Evolutionary conservation across 2,888 invertebrate species (phyloP), one percentile per base, ranked within the genome.

Genomic region (Drosophila aldrichi): DNA sequence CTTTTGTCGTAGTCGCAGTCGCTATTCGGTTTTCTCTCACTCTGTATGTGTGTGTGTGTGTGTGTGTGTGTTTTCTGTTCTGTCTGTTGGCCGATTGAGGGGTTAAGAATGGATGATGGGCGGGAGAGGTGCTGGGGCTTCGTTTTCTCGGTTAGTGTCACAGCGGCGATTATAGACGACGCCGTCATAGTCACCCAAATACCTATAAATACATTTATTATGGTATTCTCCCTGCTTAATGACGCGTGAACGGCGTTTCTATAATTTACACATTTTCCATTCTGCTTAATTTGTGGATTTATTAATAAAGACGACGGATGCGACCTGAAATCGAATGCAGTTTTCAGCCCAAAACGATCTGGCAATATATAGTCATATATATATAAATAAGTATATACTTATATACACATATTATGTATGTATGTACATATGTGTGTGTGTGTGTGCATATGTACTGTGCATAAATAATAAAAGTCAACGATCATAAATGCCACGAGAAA

Each of bases 141-240:
- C 20, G 20, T 59, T 68, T 75, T 88, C 80, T 81, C 70, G 86
- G 74, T 91, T 88, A 87, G 82, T 91, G 85, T 91, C 91, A 90
- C 82, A 87, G 76, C 34, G 80, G 80, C 81, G 79, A 83, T 91
- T 88, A 90, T 89, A 82, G 78, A 77, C 79, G 74, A 77, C 71
- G 85, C 75, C 81, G 90, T 78, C 82, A 82, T 67, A 85, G 83
- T 89, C 83, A 85, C 82, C 82, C 81, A 78, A 77, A 77, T 89
- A 69, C 61, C 88, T 91, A 91, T 79, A 88, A 91, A 91, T 91
- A 91, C 79, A 87, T 81, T 81, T 84, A 87, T 84, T 82, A 87
- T 81, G 79, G 82, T 84, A 89, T 85, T 89, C 91, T 88, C 79
- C 86, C 89, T 70, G 77, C 77, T 86, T 88, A 90, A 91, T 90